phyloP scores from a whole-genome alignment of 2,797 vertebrate genomes.

The Limnodromus scolopaceus region DNA sequence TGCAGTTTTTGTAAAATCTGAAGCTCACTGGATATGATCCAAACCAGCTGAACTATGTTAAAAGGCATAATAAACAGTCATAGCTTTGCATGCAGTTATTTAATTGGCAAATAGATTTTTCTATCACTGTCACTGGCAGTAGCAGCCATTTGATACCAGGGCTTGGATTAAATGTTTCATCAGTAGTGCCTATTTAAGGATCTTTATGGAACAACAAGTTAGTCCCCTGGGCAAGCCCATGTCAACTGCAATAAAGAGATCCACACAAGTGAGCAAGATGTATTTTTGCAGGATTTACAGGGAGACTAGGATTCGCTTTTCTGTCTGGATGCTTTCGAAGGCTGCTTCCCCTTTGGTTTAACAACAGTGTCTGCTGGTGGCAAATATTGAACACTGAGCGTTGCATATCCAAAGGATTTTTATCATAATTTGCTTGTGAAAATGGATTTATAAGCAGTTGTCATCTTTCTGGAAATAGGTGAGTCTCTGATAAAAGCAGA shows the following conservation, averaged over 20 bases:
- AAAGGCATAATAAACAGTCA: conserved; percentile 70
- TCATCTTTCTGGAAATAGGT: conserved; percentile 47
- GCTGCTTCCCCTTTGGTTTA: conserved; percentile 71
- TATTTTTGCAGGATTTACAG: conserved; percentile 68
- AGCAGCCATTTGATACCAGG: conserved; percentile 74
- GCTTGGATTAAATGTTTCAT: conserved; percentile 88
- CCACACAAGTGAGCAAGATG: conserved; percentile 56
- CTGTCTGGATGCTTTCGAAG: conserved; percentile 71
- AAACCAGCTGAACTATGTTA: conserved; percentile 71
- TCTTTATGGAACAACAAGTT: conserved; percentile 79
- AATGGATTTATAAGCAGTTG: conserved; percentile 8
- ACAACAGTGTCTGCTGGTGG: conserved; percentile 30
- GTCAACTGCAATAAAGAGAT: conserved; percentile 85
- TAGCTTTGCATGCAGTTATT: conserved; percentile 74
- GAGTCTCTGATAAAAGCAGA: conserved; percentile 29
- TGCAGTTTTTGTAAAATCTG: conserved; percentile 67
- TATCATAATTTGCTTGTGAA: background rate
- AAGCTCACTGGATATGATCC: conserved; percentile 60
- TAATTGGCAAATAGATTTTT: conserved; percentile 82
- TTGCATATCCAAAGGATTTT: conserved; percentile 4
- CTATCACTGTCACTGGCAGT: conserved; percentile 74
- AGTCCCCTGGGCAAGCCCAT: conserved; percentile 78
- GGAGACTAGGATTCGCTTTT: conserved; percentile 13
- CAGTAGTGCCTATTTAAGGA: conserved; percentile 77
- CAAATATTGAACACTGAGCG: background rate